Evolutionary conservation across 2,888 invertebrate species (phyloP).

Genomic region (Amblyjoppa proteus): DNA sequence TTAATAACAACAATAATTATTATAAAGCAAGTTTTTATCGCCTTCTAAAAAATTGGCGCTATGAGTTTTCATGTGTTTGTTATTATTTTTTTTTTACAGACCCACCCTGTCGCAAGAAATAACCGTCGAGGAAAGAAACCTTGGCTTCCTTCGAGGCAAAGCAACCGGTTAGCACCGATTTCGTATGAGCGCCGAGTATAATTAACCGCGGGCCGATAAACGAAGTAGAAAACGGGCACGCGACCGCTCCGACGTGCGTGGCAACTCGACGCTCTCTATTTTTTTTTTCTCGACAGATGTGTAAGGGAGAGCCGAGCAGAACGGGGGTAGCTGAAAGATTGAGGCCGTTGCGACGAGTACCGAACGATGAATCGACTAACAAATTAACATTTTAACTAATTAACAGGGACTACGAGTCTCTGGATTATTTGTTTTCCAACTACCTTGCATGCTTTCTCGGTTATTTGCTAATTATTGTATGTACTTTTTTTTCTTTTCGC

Average conservation of each 20-base stretch:
- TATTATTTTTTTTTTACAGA: not conserved
- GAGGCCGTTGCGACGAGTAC: too few relatives aligned
- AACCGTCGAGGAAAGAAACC: not conserved
- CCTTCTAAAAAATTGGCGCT: not conserved
- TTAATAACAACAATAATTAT: conserved; percentile 1
- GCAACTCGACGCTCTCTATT: conserved; percentile 6
- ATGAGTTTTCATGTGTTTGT: not conserved
- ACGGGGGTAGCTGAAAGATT: not conserved
- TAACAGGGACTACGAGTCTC: too few relatives aligned
- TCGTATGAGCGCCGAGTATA: conserved; percentile 39
- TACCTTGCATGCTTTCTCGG: too few relatives aligned
- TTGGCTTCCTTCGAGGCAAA: conserved; percentile 34
- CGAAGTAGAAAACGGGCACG: conserved; percentile 29
- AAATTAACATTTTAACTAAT: not conserved
- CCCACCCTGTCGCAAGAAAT: not conserved
- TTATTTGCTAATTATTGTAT: too few relatives aligned
- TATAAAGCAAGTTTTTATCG: not conserved
- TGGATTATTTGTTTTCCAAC: too few relatives aligned
- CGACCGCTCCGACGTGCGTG: conserved; percentile 21
- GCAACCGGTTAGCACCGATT: conserved; percentile 20
- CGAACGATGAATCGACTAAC: not conserved
- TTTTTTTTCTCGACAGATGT: conserved; percentile 13
- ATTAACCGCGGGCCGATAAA: conserved; percentile 48
- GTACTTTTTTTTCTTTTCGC: too few relatives aligned
- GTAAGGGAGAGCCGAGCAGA: not conserved